Evolutionary conservation across 2,113 vertebrate genomes (phyloP), one percentile per base, ranked within the genome.

Genomic region (Anarrhichthys ocellatus): DNA sequence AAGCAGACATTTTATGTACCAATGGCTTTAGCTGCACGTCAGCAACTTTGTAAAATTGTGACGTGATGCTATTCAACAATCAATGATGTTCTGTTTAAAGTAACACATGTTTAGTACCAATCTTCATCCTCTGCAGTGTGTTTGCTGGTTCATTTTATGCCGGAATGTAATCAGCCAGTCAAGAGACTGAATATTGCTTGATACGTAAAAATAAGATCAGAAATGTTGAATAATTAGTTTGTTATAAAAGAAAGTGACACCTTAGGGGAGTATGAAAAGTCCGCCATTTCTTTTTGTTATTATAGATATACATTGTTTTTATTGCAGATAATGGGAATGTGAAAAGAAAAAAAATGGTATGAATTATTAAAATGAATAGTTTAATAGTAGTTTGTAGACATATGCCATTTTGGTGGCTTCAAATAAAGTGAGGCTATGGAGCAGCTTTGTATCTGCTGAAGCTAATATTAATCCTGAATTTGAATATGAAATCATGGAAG

Each of bases 31-130:
- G 50, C 10, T 52, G 59, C 40, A 42, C 24, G 27, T 40, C 34
- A 62, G 32, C 34, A 67, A 66, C n/a, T 68, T 71, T 50, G 40
- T 48, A 29, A 36, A 54, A 56, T 9, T 3, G 20, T 18, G 18
- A 71, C 63, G 44, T 17, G 14, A 46, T 64, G n/a, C 22, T 75
- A 6, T 71, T 80, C 58, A 52, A 10, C 13, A 83, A 40, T 61
- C 38, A 56, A 34, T 40, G 65, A 56, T 18, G 10, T 7, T 42
- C 9, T 66, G 6, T 29, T 58, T 40, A 14, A 62, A 61, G 24
- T 22, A 44, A 66, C 36, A 14, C 15, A 62, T 72, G 24, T 75
- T 27, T 63, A 44, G 5, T 6, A 34, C 46, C 14, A 50, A 9
- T 83, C 46, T 5, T 50, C 29, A 32, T 42, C 7, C 58, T 48